Percentiles rank a stretch among this genome's conserved stretches.
Conservation (phyloP, 35 echinoderm and acorn worm genomes). For the Ophioderma brevispina region DNA sequence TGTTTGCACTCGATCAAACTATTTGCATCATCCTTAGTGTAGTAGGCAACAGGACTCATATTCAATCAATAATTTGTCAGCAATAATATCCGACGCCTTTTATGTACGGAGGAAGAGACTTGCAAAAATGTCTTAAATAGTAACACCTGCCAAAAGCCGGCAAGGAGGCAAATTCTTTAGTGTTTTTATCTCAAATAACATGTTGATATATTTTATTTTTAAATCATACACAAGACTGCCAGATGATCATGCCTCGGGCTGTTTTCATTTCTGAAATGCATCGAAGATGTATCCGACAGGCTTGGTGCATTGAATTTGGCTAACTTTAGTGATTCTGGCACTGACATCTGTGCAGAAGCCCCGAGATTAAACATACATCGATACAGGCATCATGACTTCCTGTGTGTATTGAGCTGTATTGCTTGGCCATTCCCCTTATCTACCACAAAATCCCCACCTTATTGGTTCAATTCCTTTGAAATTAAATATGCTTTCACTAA, state of each 20-base stretch:
- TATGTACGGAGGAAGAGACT: not conserved
- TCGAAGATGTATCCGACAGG: too few species aligned
- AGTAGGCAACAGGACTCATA: not conserved
- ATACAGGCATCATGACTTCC: too few species aligned
- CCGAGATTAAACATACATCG: too few species aligned
- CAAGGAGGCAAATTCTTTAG: not conserved
- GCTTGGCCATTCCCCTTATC: too few species aligned
- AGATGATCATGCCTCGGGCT: not conserved
- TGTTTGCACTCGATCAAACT: not conserved
- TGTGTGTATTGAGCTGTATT: too few species aligned
- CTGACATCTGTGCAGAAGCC: too few species aligned
- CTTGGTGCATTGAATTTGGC: too few species aligned
- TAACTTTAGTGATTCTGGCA: too few species aligned
- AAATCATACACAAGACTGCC: not conserved
- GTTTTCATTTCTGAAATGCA: too few species aligned
- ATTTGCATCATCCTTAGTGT: not conserved
- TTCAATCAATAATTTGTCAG: slow-evolving; percentile 10
- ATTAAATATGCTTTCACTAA: too few species aligned
- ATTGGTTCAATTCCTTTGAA: too few species aligned
- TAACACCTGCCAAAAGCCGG: not conserved
- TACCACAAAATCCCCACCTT: too few species aligned
- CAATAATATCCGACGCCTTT: not conserved
- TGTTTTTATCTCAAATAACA: not conserved
- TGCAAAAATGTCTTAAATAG: not conserved
- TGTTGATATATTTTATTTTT: not conserved